Percentiles rank a stretch among this genome's conserved stretches.
These are phyloP conservation scores for Drosophila littoralis DNA, from an alignment of 1,140 invertebrate genomes.

Conservation along the genomic window DNA sequence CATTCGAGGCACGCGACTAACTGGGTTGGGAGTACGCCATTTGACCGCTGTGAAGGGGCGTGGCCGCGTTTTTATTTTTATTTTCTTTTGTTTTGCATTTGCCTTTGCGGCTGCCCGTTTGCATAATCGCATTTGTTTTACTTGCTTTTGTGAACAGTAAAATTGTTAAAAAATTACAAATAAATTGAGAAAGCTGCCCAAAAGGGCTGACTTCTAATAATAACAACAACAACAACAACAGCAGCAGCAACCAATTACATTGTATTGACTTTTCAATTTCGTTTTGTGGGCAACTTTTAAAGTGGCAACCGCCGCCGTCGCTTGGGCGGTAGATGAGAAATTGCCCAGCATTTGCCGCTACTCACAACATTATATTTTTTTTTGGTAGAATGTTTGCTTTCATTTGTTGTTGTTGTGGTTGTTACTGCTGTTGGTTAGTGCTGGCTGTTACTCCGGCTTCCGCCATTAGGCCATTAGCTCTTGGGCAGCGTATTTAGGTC, in stretches of 20 bases:
- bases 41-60: not conserved
- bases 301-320: conserved; percentile 43
- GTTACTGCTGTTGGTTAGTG: conserved; percentile 26
- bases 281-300: conserved; percentile 74
- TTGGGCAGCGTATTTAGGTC: conserved; percentile 73
- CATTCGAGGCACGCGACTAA: conserved; percentile 67
- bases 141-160: conserved; percentile 59
- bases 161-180: conserved; percentile 82
- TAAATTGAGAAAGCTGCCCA: conserved; percentile 70
- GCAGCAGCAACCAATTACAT: conserved; percentile 56
- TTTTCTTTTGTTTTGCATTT: conserved; percentile 17
- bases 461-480: conserved; percentile 77
- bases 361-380: conserved; percentile 9
- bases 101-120: conserved; percentile 37
- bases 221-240: conserved; percentile 30
- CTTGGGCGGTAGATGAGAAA: conserved; percentile 38
- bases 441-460: conserved; percentile 55
- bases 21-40: too few species aligned
- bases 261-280: conserved; percentile 79
- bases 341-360: conserved; percentile 30
- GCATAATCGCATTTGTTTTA: conserved; percentile 78
- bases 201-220: conserved; percentile 24
- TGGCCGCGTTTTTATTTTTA: not conserved
- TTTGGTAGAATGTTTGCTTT: conserved; percentile 65
- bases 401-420: conserved; percentile 32